Percentiles rank a stretch among this genome's conserved stretches.
These are phyloP conservation scores for Harpagoxenus sublaevis DNA, from an alignment of 2,888 invertebrate species.

Conservation along the genomic window DNA sequence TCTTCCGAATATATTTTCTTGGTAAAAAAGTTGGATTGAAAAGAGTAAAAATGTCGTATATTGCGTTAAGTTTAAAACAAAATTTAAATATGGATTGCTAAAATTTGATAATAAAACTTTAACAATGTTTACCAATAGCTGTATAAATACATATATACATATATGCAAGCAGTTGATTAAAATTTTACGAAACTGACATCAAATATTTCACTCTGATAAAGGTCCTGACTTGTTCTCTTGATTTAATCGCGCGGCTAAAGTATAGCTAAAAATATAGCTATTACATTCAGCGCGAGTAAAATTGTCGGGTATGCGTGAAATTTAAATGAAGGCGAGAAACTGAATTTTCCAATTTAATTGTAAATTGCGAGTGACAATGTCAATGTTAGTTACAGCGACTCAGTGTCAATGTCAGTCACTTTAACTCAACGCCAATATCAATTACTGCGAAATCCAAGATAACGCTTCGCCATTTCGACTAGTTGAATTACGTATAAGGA, in stretches of 20 bases:
- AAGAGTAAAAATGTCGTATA: background rate
- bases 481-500: slow-evolving; percentile 29
- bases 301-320: slow-evolving; percentile 7
- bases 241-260: background rate
- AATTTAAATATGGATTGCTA: background rate
- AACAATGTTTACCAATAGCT: background rate
- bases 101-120: slow-evolving; percentile 6
- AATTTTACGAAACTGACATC: background rate
- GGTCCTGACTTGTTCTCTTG: background rate
- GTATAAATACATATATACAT: background rate
- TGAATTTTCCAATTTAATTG: slow-evolving; percentile 21
- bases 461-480: slow-evolving; percentile 14
- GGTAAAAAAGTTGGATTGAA: background rate
- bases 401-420: slow-evolving; percentile 34
- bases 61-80: background rate
- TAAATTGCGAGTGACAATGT: slow-evolving; percentile 35
- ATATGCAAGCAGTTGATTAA: background rate
- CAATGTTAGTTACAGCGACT: slow-evolving; percentile 48
- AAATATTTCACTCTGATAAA: slow-evolving; percentile 7
- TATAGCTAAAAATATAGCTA: background rate
- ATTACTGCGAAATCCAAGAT: slow-evolving; percentile 38
- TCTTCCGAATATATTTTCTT: background rate
- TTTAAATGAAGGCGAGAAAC: slow-evolving; percentile 18
- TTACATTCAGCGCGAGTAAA: background rate
- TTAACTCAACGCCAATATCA: slow-evolving; percentile 43